Conservation (phyloP, 2,888 invertebrate genomes). For the Diarsia dahlii region DNA sequence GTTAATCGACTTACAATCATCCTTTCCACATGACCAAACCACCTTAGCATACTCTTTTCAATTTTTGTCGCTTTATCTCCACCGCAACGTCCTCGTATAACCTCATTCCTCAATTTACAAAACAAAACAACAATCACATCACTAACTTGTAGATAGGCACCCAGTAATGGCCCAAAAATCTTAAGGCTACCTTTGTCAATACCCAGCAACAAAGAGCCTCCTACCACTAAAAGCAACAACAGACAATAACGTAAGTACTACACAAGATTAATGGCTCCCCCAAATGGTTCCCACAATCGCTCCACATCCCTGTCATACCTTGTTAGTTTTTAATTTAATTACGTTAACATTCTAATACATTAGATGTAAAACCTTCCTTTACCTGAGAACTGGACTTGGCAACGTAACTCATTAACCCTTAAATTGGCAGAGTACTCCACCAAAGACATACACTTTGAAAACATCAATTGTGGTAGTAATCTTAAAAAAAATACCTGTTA, state of each 20-base stretch:
- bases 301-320: slow-evolving; percentile 30
- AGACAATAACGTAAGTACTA: slow-evolving; percentile 9
- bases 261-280: slow-evolving; percentile 31
- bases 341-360: slow-evolving; percentile 46
- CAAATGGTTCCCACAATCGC: slow-evolving; percentile 46
- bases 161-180: neutral
- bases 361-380: slow-evolving; percentile 41
- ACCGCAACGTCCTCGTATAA: no score
- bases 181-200: neutral
- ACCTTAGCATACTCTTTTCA: no score
- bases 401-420: slow-evolving; percentile 35
- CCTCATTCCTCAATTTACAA: no score
- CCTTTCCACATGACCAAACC: no score
- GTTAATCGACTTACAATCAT: no score
- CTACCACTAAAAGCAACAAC: slow-evolving; percentile 15
- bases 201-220: neutral
- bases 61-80: no score
- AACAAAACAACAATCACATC: neutral
- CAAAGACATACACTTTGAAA: no score
- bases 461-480: no score
- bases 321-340: slow-evolving; percentile 52
- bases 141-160: neutral
- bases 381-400: slow-evolving; percentile 21
- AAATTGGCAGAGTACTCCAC: no score
- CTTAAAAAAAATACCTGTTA: no score